Percentiles rank a stretch among this genome's conserved stretches.
Conservation (phyloP, 2,797 vertebrate genomes). For the Typhlichthys eigenmanni region DNA sequence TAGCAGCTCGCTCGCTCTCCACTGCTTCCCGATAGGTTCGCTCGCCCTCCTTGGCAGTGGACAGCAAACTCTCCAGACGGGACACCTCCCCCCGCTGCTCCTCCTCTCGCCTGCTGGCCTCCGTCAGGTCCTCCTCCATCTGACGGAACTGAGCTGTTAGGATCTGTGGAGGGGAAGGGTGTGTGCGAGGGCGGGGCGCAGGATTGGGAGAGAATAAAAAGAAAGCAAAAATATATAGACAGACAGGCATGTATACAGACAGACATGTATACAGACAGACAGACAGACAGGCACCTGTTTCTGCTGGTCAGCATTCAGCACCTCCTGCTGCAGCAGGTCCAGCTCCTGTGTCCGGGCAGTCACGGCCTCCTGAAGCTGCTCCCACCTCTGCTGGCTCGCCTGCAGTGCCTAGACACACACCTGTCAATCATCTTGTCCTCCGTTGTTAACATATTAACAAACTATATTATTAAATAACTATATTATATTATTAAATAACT, state of each 20-base stretch:
- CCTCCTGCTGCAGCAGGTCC: slow-evolving; percentile 89
- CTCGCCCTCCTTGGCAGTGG: slow-evolving; percentile 51
- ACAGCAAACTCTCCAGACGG: slow-evolving; percentile 60
- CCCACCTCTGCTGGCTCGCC: slow-evolving; percentile 78
- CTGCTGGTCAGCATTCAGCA: slow-evolving; percentile 82
- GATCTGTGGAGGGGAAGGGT: slow-evolving; percentile 64
- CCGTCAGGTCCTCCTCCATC: slow-evolving; percentile 81
- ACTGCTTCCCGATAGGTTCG: slow-evolving; percentile 42
- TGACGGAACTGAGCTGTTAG: slow-evolving; percentile 84
- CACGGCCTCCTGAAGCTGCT: slow-evolving; percentile 85
- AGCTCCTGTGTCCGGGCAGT: slow-evolving; percentile 82
- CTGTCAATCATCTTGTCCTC: no score
- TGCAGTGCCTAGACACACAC: slow-evolving; percentile 71
- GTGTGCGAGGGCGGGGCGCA: not conserved
- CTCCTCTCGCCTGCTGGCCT: slow-evolving; percentile 66
- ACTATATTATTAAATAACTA: no score
- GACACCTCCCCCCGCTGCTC: slow-evolving; percentile 71
- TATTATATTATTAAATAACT: no score
- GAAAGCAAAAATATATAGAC: not conserved
- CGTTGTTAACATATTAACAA: no score
- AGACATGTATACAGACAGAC: no score
- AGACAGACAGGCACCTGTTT: slow-evolving; percentile 71
- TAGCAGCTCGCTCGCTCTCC: slow-evolving; percentile 59
- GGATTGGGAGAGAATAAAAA: not conserved
- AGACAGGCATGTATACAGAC: no score